These are phyloP conservation scores for Panonychus citri DNA, from an alignment of 1,140 invertebrate species.

Conservation along the genomic window DNA sequence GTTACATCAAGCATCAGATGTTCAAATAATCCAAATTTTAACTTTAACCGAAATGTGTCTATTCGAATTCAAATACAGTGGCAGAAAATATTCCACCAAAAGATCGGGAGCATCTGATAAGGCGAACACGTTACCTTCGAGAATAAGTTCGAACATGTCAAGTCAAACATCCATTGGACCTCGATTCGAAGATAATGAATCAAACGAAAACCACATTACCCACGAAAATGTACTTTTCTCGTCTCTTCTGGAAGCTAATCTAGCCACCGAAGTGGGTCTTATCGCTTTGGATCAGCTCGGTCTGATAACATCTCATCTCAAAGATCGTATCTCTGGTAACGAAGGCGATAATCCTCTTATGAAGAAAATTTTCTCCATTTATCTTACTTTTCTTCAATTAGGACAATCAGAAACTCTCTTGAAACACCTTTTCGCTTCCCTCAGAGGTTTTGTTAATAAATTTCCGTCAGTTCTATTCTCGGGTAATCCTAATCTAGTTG, in stretches of 20 bases:
- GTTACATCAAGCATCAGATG: constrained; percentile 57
- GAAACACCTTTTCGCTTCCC: constrained; percentile 66
- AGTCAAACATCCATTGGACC: not conserved
- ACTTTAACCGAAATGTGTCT: constrained; percentile 39
- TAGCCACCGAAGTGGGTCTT: constrained; percentile 69
- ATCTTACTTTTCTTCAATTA: constrained; percentile 58
- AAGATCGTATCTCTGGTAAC: constrained; percentile 33
- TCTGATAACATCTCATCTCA: constrained; percentile 56
- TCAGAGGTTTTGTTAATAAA: constrained; percentile 73
- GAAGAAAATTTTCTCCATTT: constrained; percentile 51
- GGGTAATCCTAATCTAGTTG: constrained; percentile 59
- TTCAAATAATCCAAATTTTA: constrained; percentile 52
- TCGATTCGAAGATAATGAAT: not conserved
- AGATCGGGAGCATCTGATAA: constrained; percentile 24
- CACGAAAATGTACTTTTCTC: constrained; percentile 23
- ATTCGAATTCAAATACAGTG: constrained; percentile 65
- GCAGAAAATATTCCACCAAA: constrained; percentile 42
- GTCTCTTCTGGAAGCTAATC: constrained; percentile 53
- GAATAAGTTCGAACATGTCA: constrained; percentile 21
- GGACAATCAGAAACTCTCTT: constrained; percentile 71
- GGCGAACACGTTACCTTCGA: constrained; percentile 47
- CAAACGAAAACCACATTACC: not conserved
- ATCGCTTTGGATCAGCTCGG: constrained; percentile 61
- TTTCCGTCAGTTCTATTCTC: constrained; percentile 45
- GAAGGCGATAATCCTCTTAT: constrained; percentile 48